Evolutionary conservation across 2,797 vertebrate species (phyloP), one percentile per base, ranked within the genome.

Genomic region (Nannoperca australis): DNA sequence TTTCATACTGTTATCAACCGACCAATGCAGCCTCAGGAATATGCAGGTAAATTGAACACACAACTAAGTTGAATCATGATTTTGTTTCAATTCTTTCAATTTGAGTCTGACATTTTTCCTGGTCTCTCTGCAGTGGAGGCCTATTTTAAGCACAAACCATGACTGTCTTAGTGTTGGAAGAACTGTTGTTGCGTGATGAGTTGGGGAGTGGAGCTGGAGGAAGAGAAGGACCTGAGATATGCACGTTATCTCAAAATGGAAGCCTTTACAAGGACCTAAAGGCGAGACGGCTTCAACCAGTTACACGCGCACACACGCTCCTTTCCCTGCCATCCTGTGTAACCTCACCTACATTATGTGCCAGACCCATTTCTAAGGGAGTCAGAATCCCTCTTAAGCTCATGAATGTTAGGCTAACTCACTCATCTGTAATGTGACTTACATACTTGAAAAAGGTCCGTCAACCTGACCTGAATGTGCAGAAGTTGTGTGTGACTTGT

Each of bases 91-190:
- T n/a, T 2, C 11, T 22, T 7, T 9, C 1, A 20, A 8, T 24
- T 1, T 24, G 12, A 65, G 5, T 78, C 27, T 63, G 22, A 83
- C 59, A 13, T 15, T 69, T 70, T 73, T 82, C 5, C 3, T 45
- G 34, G 64, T 86, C 66, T 82, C 22, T 82, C 89, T 94, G 32
- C 94, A 99, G 98, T 99, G 91, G 97, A 98, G 91, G 98, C 97
- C 58, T 96, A 96, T 92, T 99, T 99, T 93, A 99, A 99, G 89
- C 98, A 97, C 95, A 99, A 99, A 92, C 97, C 97, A 18, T 99
- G 96, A 79, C 9, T 3, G 24, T 20, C 5, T 24, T 9, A 9
- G 42, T 49, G 49, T 45, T 56, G 15, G 30, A 74, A 53, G 63
- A 70, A 50, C 45, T 61, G 11, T 15, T 24, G 24, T 66, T 54